These are phyloP conservation scores for Orussus abietinus DNA, from an alignment of 1,140 invertebrate genomes.

Conservation along the genomic window DNA sequence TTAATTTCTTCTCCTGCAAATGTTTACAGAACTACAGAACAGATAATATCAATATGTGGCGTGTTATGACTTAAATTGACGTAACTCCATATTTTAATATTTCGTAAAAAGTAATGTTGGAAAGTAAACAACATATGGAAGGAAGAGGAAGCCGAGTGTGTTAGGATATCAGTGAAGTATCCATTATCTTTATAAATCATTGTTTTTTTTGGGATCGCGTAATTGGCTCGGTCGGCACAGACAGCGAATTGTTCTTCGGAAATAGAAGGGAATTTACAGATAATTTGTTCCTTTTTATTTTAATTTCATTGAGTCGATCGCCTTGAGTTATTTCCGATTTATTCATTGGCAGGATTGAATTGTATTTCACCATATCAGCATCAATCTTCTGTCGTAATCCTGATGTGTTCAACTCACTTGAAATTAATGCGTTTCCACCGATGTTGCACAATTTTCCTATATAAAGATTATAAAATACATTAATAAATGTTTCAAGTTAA, in stretches of 20 bases:
- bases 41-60: too few species aligned
- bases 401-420: slow-evolving; percentile 6
- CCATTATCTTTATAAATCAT: not conserved
- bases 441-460: slow-evolving; percentile 18
- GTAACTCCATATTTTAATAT: too few species aligned
- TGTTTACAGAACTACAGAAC: too few species aligned
- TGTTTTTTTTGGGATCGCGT: slow-evolving; percentile 1
- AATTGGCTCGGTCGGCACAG: not conserved
- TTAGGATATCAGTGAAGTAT: too few species aligned
- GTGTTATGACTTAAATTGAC: too few species aligned
- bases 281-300: slow-evolving; percentile 22
- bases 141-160: too few species aligned
- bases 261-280: slow-evolving; percentile 3
- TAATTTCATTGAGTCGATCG: slow-evolving; percentile 38
- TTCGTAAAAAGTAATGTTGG: too few species aligned
- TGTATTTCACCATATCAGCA: slow-evolving; percentile 5
- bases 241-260: not conserved
- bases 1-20: too few species aligned
- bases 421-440: slow-evolving; percentile 3
- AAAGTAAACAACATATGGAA: too few species aligned
- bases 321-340: slow-evolving; percentile 28
- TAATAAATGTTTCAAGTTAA: not conserved
- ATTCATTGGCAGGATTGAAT: not conserved
- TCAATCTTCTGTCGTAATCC: not conserved
- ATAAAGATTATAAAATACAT: slow-evolving; percentile 5